Evolutionary conservation across 2,888 invertebrate species (phyloP).

Genomic region (Agriopis leucophaearia): DNA sequence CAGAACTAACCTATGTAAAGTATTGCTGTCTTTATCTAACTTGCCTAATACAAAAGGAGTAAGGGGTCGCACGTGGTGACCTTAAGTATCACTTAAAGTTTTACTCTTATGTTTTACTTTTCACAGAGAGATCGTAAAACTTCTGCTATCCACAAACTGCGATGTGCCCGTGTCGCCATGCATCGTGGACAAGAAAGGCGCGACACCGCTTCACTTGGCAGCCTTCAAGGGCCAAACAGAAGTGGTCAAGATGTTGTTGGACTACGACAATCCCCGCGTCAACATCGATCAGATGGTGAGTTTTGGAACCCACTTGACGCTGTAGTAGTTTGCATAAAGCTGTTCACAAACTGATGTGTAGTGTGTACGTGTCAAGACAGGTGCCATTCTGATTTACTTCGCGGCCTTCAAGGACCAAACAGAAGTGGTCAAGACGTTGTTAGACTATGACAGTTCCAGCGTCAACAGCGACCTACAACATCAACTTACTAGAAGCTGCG

Average conservation of each 20-base stretch:
- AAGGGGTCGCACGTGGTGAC: too few relatives aligned
- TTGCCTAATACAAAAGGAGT: too few relatives aligned
- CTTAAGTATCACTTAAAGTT: too few relatives aligned
- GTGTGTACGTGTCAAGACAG: too few relatives aligned
- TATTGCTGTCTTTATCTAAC: too few relatives aligned
- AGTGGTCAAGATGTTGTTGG: conserved; percentile 94
- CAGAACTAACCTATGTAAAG: too few relatives aligned
- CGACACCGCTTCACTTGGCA: conserved; percentile 96
- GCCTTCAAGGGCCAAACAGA: conserved; percentile 97
- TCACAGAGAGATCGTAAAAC: conserved; percentile 93
- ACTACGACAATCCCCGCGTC: conserved; percentile 92
- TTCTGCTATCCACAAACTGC: conserved; percentile 91
- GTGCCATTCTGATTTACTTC: not conserved
- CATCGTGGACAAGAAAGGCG: conserved; percentile 95
- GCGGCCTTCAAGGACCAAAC: conserved; percentile 73
- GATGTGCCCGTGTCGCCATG: conserved; percentile 91
- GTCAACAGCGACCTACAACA: conserved; percentile 90
- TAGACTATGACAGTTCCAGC: conserved; percentile 77
- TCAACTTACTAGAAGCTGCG: not conserved
- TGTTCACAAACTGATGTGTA: too few relatives aligned
- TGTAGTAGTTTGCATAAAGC: not conserved
- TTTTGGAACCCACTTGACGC: conserved; percentile 29
- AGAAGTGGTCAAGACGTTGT: too few relatives aligned
- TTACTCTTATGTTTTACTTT: not conserved
- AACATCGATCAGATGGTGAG: conserved; percentile 94